These are phyloP conservation scores for Centrocercus urophasianus DNA, from an alignment of 2,113 vertebrate genomes.

Conservation along the genomic window DNA sequence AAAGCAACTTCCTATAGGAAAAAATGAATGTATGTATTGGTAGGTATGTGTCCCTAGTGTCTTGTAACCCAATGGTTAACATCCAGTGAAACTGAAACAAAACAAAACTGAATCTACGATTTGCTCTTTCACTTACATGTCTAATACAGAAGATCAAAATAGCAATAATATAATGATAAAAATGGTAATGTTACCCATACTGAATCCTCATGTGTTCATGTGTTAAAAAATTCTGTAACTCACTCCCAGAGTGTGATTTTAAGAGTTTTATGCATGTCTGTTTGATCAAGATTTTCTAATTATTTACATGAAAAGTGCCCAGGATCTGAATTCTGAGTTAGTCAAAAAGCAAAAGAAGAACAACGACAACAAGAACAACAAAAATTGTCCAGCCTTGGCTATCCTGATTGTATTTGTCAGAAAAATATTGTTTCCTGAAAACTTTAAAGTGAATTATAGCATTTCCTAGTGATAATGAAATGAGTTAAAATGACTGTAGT, in stretches of 20 bases:
- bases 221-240: not conserved
- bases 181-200: accelerated
- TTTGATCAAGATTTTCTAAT: not conserved
- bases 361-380: not conserved
- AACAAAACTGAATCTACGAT: accelerated
- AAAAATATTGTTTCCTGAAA: not conserved
- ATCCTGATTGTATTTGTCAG: not conserved
- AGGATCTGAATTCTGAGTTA: not conserved
- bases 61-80: not conserved
- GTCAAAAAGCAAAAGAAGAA: not conserved
- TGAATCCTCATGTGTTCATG: not conserved
- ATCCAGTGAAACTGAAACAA: not conserved
- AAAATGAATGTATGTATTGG: too few species aligned
- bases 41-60: not conserved
- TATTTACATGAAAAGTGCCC: not conserved
- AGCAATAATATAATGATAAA: too few species aligned
- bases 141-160: not conserved
- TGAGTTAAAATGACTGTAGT: not conserved
- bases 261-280: not conserved
- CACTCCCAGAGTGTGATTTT: not conserved
- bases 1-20: not conserved
- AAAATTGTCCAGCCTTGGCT: not conserved
- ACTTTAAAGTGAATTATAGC: not conserved
- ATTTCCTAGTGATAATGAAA: not conserved
- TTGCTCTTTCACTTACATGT: not conserved